Conservation (phyloP, 2,888 invertebrate species). For the Drosophila ezoana region DNA sequence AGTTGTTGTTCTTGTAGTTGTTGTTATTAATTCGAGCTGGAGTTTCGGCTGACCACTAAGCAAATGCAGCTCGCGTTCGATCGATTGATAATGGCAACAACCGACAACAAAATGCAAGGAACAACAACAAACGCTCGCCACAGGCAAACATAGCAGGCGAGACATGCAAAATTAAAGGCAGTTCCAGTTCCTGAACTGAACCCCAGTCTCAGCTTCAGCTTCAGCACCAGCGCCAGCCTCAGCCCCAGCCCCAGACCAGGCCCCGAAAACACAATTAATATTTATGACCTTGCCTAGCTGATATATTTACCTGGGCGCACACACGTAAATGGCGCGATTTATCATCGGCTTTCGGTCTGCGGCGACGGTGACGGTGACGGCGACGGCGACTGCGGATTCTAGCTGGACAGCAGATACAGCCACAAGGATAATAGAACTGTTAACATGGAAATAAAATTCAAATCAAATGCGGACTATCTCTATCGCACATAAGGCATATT, state of each 20-base stretch:
- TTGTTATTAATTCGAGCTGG: constrained; percentile 54
- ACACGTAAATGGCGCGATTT: constrained; percentile 77
- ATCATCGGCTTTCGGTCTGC: constrained; percentile 54
- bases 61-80: constrained; percentile 77
- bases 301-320: constrained; percentile 80
- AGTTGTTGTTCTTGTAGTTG: constrained; percentile 41
- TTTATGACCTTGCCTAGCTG: constrained; percentile 79
- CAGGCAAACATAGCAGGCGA: constrained; percentile 55
- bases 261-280: constrained; percentile 75
- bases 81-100: constrained; percentile 77
- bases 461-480: constrained; percentile 57
- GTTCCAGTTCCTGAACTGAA: constrained; percentile 50
- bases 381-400: constrained; percentile 4
- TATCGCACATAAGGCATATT: constrained; percentile 5
- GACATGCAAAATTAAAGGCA: constrained; percentile 69
- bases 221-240: not conserved
- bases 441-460: constrained; percentile 74
- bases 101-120: constrained; percentile 31
- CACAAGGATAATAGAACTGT: constrained; percentile 77
- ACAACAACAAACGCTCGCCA: constrained; percentile 54
- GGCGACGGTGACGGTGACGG: constrained; percentile 1
- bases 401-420: constrained; percentile 55
- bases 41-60: constrained; percentile 61
- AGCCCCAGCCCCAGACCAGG: constrained; percentile 10
- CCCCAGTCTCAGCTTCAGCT: constrained; percentile 3